These are phyloP conservation scores for Varanus komodoensis DNA, from an alignment of 2,113 vertebrate genomes.

Conservation along the genomic window DNA sequence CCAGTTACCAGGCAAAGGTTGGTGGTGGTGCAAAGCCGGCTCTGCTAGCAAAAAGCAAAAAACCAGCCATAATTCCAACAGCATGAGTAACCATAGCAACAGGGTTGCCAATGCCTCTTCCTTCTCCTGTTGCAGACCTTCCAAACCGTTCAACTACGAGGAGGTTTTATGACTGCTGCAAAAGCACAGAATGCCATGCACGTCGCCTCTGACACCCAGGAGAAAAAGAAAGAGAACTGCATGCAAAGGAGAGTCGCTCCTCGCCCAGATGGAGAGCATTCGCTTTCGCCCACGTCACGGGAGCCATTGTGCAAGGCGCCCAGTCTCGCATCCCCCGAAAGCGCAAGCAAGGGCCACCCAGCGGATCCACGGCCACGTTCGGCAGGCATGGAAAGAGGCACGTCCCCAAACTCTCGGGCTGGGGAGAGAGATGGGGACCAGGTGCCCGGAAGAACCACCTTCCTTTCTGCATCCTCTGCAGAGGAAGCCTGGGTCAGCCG, in stretches of 20 bases:
- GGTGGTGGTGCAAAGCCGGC: background rate
- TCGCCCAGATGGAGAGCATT: background rate
- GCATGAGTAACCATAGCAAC: slow-evolving; percentile 71
- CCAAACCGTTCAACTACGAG: background rate
- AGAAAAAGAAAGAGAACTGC: background rate
- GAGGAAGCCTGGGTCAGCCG: slow-evolving; percentile 35
- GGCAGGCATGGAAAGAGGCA: background rate
- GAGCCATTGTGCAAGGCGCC: too few relatives aligned
- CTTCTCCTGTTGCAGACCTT: slow-evolving; percentile 23
- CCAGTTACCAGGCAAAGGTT: background rate
- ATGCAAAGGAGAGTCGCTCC: background rate
- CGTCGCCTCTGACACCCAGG: background rate
- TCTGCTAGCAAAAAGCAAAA: background rate
- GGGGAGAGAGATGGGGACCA: background rate
- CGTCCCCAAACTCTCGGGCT: background rate
- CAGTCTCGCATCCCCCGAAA: too few relatives aligned
- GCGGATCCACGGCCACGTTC: background rate
- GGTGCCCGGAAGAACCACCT: background rate
- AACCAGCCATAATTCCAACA: slow-evolving; percentile 47
- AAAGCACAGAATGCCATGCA: background rate
- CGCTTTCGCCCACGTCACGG: too few relatives aligned
- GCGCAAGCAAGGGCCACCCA: too few relatives aligned
- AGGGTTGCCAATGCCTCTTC: slow-evolving; percentile 28
- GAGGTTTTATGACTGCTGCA: background rate
- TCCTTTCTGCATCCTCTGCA: slow-evolving; percentile 27